Conservation (phyloP, 2,797 vertebrate genomes). For the Syngnathus acus region DNA sequence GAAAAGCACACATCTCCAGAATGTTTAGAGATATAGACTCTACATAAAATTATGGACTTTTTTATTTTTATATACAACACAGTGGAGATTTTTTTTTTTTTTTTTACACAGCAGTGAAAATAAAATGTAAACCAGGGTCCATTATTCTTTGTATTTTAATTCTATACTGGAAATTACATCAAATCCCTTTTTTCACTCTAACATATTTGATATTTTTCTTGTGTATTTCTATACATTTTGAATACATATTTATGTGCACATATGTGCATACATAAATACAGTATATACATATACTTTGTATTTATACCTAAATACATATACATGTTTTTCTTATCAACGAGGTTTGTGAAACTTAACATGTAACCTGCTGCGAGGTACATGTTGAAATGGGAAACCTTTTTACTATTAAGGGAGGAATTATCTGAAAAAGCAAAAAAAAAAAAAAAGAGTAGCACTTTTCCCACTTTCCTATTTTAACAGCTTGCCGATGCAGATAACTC, state of each 20-base stretch:
- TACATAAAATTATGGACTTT: no score
- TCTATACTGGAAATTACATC: conserved; percentile 22
- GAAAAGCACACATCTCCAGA: neutral
- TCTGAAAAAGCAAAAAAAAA: conserved; percentile 6
- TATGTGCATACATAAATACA: neutral
- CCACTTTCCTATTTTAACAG: conserved; percentile 18
- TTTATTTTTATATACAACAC: neutral
- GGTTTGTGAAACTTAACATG: conserved; percentile 16
- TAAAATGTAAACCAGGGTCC: conserved; percentile 11
- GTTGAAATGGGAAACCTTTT: conserved; percentile 18
- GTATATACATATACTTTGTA: conserved; percentile 11
- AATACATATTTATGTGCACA: conserved; percentile 6
- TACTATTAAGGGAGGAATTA: neutral
- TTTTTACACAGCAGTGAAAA: conserved; percentile 7
- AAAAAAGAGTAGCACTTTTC: conserved; percentile 5
- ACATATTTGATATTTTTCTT: conserved; percentile 12
- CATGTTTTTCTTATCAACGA: conserved; percentile 20
- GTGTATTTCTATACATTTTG: neutral
- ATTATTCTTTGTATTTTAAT: conserved; percentile 24
- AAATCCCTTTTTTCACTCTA: conserved; percentile 1
- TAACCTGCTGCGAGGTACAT: conserved; percentile 4
- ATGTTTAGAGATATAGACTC: no score
- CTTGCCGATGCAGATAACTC: conserved; percentile 20
- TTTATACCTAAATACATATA: no score
- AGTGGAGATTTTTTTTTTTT: conserved; percentile 10